phyloP scores from a whole-genome alignment of 2,797 vertebrate species.

The Rhinoraja longicauda region DNA sequence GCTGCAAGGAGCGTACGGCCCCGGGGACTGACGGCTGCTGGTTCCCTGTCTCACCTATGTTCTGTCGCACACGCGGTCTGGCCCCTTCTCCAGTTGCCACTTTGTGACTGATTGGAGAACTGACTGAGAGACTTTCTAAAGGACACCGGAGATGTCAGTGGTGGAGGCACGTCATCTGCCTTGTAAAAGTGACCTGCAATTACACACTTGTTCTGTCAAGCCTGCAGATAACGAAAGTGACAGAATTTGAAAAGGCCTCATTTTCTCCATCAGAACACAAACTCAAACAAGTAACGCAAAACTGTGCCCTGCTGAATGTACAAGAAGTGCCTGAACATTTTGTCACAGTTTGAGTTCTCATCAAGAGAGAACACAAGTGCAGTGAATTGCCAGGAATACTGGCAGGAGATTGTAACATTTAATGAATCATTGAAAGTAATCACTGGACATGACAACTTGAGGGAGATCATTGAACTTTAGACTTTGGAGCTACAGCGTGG shows the following conservation, averaged over 20 bases:
- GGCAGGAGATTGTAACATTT: no score
- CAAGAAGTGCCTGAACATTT: not conserved
- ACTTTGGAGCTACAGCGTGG: no score
- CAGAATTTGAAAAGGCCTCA: not conserved
- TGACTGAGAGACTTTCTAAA: not conserved
- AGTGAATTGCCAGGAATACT: no score
- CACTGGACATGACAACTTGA: no score
- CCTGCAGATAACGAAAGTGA: not conserved
- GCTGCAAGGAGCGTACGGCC: not conserved
- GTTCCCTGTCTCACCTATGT: no score
- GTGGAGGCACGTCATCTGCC: not conserved
- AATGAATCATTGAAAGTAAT: no score
- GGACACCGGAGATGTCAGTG: not conserved
- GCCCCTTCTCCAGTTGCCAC: not conserved
- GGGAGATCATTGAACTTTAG: no score
- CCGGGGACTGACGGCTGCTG: not conserved
- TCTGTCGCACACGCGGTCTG: not conserved
- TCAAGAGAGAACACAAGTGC: no score
- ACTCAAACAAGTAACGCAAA: conserved; percentile 1
- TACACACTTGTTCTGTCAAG: not conserved
- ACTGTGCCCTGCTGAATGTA: not conserved
- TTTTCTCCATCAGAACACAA: not conserved
- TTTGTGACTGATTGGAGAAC: not conserved
- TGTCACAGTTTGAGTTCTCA: no score
- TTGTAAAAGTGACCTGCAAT: conserved; percentile 24